A percentile compares a stretch with the other conserved stretches of the same genome.
phyloP scores from a whole-genome alignment of 1,140 invertebrate genomes.

The Leptonema lineaticorne region DNA sequence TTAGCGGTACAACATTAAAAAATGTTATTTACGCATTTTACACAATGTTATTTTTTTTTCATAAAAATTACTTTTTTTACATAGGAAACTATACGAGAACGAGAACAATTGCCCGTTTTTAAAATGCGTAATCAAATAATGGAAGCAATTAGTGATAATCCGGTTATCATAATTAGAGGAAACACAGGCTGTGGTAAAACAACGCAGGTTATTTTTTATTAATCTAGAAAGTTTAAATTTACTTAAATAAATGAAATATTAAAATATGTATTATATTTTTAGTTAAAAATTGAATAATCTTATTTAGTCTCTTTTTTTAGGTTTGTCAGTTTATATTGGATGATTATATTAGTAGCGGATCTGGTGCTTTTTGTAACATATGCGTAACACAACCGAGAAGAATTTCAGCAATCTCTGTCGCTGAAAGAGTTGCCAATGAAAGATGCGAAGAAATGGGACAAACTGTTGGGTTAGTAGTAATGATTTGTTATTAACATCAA shows the following conservation, averaged over 20 bases:
- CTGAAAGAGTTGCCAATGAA: slow-evolving; percentile 87
- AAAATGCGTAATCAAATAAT: slow-evolving; percentile 74
- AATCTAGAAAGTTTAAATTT: background rate
- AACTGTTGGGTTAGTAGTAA: slow-evolving; percentile 65
- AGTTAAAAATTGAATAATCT: background rate
- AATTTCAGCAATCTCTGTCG: slow-evolving; percentile 92
- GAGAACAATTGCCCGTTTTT: slow-evolving; percentile 76
- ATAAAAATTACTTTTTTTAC: slow-evolving; percentile 48
- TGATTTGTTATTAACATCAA: background rate
- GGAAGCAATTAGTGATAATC: slow-evolving; percentile 80
- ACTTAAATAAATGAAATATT: background rate
- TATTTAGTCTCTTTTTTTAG: slow-evolving; percentile 37
- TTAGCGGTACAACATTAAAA: slow-evolving; percentile 46
- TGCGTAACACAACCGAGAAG: slow-evolving; percentile 92
- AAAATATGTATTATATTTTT: background rate
- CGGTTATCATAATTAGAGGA: slow-evolving; percentile 85
- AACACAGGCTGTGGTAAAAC: slow-evolving; percentile 94
- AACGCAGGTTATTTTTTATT: slow-evolving; percentile 57
- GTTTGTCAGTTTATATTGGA: slow-evolving; percentile 97
- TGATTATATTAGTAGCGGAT: slow-evolving; percentile 84
- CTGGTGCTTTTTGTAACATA: slow-evolving; percentile 82
- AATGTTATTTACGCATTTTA: slow-evolving; percentile 22
- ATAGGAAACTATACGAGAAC: slow-evolving; percentile 66
- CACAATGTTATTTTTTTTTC: background rate
- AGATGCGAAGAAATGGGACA: slow-evolving; percentile 83